Conservation (phyloP, 2,113 vertebrate species). For the Hippoglossus stenolepis region DNA sequence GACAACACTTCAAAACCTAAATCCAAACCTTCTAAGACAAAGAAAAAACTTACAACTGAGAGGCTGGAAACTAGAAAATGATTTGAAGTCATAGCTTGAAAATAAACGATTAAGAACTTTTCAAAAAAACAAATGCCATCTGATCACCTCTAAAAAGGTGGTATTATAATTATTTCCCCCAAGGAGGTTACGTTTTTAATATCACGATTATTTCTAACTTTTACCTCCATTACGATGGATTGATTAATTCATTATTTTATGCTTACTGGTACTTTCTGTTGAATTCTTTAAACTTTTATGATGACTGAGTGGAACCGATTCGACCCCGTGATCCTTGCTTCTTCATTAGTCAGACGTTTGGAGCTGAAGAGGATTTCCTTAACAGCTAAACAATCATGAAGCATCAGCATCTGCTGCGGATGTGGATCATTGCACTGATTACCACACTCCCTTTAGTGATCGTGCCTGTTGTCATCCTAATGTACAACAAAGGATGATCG, state of each 20-base stretch:
- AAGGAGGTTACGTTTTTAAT: too few relatives aligned
- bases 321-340: background rate
- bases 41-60: background rate
- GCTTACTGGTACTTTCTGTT: background rate
- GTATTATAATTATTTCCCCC: too few relatives aligned
- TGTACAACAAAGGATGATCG: slow-evolving; percentile 44
- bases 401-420: slow-evolving; percentile 52
- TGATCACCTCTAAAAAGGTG: too few relatives aligned
- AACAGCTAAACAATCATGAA: slow-evolving; percentile 49
- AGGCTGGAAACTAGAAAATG: background rate
- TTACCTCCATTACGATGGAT: too few relatives aligned
- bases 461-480: slow-evolving; percentile 22
- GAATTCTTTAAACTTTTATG: background rate
- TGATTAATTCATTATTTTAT: too few relatives aligned
- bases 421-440: slow-evolving; percentile 53
- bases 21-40: too few relatives aligned
- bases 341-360: slow-evolving; percentile 25
- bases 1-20: background rate
- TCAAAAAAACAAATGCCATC: too few relatives aligned
- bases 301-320: slow-evolving; percentile 15
- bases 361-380: slow-evolving; percentile 33
- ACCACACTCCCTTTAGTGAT: slow-evolving; percentile 24
- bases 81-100: too few relatives aligned
- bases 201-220: too few relatives aligned
- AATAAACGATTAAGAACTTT: too few relatives aligned